Conservation (phyloP, 2,113 vertebrate species). For the Zootoca vivipara region DNA sequence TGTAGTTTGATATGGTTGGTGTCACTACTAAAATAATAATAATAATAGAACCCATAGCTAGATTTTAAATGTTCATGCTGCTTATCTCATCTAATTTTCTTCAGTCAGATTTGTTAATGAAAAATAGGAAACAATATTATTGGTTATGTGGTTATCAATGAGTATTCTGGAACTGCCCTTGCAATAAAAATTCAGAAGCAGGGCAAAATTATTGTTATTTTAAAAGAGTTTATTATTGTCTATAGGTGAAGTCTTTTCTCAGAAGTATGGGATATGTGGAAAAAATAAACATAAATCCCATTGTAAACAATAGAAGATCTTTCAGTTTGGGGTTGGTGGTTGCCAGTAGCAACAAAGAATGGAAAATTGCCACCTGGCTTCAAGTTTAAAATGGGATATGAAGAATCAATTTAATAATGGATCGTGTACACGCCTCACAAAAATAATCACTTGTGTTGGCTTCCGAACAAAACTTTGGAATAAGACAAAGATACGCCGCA, state of each 20-base stretch:
- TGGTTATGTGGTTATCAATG: slow-evolving; percentile 48
- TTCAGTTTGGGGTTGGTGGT: slow-evolving; percentile 76
- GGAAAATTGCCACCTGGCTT: slow-evolving; percentile 83
- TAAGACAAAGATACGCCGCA: slow-evolving; percentile 52
- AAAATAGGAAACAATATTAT: slow-evolving; percentile 60
- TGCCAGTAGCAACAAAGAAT: slow-evolving; percentile 84
- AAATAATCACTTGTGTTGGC: slow-evolving; percentile 77
- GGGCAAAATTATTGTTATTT: slow-evolving; percentile 46
- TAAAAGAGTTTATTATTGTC: slow-evolving; percentile 67
- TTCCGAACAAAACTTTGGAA: slow-evolving; percentile 52
- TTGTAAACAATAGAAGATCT: slow-evolving; percentile 65
- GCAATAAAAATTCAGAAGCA: slow-evolving; percentile 58
- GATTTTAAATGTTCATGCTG: slow-evolving; percentile 55
- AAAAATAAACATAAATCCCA: slow-evolving; percentile 21
- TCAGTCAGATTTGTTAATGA: slow-evolving; percentile 31
- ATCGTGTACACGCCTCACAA: slow-evolving; percentile 74
- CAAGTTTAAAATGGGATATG: slow-evolving; percentile 80
- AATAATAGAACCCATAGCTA: slow-evolving; percentile 49
- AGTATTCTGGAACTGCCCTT: slow-evolving; percentile 54
- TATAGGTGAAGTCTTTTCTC: slow-evolving; percentile 34
- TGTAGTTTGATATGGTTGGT: slow-evolving; percentile 59
- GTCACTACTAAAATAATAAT: slow-evolving; percentile 64
- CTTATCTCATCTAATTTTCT: slow-evolving; percentile 62
- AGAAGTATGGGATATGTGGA: slow-evolving; percentile 41
- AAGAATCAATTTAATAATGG: slow-evolving; percentile 85